Base-by-base conservation (phyloP, 1,140 invertebrate genomes). In the Pissodes strobi region DNA sequence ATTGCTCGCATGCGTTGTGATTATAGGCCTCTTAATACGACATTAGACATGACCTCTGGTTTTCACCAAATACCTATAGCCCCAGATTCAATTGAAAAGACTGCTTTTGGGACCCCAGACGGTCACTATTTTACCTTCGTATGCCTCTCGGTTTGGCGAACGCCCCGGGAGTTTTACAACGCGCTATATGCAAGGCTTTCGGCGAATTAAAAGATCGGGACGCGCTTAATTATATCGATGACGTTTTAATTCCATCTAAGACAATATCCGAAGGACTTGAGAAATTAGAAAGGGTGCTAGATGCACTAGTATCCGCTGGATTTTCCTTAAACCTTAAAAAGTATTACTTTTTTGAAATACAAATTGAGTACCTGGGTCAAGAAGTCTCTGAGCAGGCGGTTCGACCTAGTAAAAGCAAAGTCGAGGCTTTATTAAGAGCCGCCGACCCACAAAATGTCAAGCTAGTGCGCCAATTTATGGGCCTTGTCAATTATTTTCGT, bases 101-200 rank as follows among this genome's bases (percentile, higher is more conserved):
- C 64, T 17, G 51, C 69, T n/a, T 72, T 69, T 55, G 66, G 75
- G 0, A 75, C 71, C 2, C 69, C 70, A 5, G 69, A 73, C 38
- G 70, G 72, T 1, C 70, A 74, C 22, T 84, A 80, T 63, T 80
- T 59, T 83, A 75, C 63, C 39, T 70, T 0, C 68, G 69, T 48
- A 68, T 81, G 53, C 80, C 80, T 9, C 82, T 81, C 67, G 81
- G 82, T 10, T 63, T 83, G 1, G 64, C 53, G 8, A 81, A 79
- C 67, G 70, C 77, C 0, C 76, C 81, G 1, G 62, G 75, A 8
- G 72, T 76, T 2, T 83, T 83, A 60, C 75, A 80, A 59, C 52
- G 73, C 23, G 64, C 78, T 5, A 78, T 82, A 3, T 76, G 77
- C 46, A 62, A 58, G 3, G 67, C 79, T 37, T 69, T 79, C 38